A percentile compares a stretch with the other conserved stretches of the same genome.
Evolutionary conservation across 2,113 vertebrate genomes (phyloP).

Genomic region (Cyprinodon brontotheroides): DNA sequence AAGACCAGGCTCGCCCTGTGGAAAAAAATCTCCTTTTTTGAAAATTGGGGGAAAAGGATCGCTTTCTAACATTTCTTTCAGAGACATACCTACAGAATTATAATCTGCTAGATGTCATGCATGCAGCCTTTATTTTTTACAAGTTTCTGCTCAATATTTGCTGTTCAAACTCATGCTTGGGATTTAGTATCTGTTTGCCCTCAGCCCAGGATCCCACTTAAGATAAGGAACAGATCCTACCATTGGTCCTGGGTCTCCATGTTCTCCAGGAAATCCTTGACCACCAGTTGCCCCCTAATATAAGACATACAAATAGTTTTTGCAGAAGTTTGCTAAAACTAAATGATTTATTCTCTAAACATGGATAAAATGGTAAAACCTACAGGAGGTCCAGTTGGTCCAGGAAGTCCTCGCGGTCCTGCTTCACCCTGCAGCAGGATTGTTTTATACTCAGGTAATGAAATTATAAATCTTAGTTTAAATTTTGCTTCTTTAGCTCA

Average conservation of each 20-base stretch:
- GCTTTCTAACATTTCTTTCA: no score
- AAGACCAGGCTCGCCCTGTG: slow-evolving; percentile 86
- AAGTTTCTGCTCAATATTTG: no score
- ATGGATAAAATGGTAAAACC: slow-evolving; percentile 52
- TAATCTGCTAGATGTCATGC: no score
- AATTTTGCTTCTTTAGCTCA: background rate
- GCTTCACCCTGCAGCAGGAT: slow-evolving; percentile 85
- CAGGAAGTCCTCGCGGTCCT: slow-evolving; percentile 90
- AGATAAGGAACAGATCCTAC: slow-evolving; percentile 66
- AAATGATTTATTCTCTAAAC: background rate
- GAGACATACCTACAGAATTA: no score
- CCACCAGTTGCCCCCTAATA: slow-evolving; percentile 86
- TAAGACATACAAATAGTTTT: background rate
- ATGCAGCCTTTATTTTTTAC: no score
- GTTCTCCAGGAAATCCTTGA: slow-evolving; percentile 88
- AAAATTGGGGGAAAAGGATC: no score
- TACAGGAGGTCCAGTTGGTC: slow-evolving; percentile 84
- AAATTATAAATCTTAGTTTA: background rate
- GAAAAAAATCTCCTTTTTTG: background rate
- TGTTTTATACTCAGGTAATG: background rate
- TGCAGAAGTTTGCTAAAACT: background rate
- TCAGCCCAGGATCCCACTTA: background rate
- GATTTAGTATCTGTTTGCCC: no score
- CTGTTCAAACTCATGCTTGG: no score
- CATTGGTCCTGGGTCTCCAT: slow-evolving; percentile 90